Base-by-base conservation (phyloP, 2,888 invertebrate genomes). In the Minunthozetes semirufus region DNA sequence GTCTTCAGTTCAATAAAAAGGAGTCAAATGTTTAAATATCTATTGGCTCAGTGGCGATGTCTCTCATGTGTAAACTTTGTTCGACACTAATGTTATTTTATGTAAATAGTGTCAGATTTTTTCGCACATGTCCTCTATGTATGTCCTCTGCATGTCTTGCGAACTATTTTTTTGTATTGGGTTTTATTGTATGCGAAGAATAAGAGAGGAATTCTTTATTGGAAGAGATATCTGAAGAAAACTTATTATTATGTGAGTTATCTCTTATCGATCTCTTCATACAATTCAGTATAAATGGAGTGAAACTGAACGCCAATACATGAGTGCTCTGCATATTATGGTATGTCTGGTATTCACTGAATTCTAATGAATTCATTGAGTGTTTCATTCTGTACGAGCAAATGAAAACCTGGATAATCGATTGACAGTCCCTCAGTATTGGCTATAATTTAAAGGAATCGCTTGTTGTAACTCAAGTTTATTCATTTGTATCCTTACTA, bases 401-500 rank as follows among this genome's bases (percentile, higher is more conserved):
- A 15, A 33, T 33, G n/a, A 15, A 3, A 63, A 63, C 29, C 63
- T 42, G 17, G 25, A 33, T 4, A 61, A 61, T 61, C 61, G 68
- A 68, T 68, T 22, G 61, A 33, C 22, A 15, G 61, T 6, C 59
- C n/a, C 15, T 63, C n/a, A 68, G 22, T 22, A 68, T 68, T 68
- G 38, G 68, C 68, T 68, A 42, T 38, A 68, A 68, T 68, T 68
- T 68, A 68, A 68, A 42, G n/a, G n/a, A 46, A 68, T 42, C 17
- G 17, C 9, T 29, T 15, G 15, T 42, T 68, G 42, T 42, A 42
- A 68, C 19, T n/a, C 42, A 68, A 68, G 68, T 68, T 68, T 68
- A 68, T 68, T 68, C 68, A 68, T 68, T 68, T 68, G 68, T 68
- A 68, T 68, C 68, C 42, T 15, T 19, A n/a, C 29, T n/a, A 68